These are phyloP conservation scores for Trichoplusia ni DNA, from an alignment of 1,140 invertebrate species.

Conservation along the genomic window DNA sequence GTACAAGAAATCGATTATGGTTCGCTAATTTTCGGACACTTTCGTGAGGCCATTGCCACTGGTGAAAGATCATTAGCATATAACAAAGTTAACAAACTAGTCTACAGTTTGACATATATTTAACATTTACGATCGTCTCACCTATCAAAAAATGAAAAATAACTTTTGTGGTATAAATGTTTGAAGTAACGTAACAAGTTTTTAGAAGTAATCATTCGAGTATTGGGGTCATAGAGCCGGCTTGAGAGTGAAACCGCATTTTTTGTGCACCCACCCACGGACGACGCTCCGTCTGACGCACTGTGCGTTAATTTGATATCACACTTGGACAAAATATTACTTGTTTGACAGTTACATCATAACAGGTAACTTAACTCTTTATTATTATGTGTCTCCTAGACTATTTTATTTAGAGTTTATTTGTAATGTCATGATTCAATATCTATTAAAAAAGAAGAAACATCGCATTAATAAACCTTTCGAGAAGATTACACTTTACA, in stretches of 20 bases:
- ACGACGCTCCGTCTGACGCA: not conserved
- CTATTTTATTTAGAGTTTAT: no score
- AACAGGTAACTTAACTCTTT: no score
- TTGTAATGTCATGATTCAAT: no score
- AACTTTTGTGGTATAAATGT: not conserved
- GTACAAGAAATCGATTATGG: slow-evolving; percentile 74
- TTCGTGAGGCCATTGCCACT: slow-evolving; percentile 58
- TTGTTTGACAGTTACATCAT: no score
- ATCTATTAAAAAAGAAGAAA: no score
- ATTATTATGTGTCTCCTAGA: no score
- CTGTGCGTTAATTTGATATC: slow-evolving; percentile 16
- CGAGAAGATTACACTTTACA: no score
- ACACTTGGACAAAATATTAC: slow-evolving; percentile 11
- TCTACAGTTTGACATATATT: not conserved
- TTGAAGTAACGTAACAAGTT: slow-evolving; percentile 7
- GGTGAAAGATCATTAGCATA: slow-evolving; percentile 62
- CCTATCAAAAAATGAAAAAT: not conserved
- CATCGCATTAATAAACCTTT: no score
- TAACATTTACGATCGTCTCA: not conserved
- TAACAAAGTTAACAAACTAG: slow-evolving; percentile 19
- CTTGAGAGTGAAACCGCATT: slow-evolving; percentile 51
- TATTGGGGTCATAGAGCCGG: slow-evolving; percentile 36
- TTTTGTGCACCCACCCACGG: slow-evolving; percentile 39
- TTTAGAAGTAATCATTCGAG: slow-evolving; percentile 3
- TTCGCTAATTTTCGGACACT: slow-evolving; percentile 67